Evolutionary conservation across 2,888 invertebrate species (phyloP).

Genomic region (Pachymerium ferrugineum): DNA sequence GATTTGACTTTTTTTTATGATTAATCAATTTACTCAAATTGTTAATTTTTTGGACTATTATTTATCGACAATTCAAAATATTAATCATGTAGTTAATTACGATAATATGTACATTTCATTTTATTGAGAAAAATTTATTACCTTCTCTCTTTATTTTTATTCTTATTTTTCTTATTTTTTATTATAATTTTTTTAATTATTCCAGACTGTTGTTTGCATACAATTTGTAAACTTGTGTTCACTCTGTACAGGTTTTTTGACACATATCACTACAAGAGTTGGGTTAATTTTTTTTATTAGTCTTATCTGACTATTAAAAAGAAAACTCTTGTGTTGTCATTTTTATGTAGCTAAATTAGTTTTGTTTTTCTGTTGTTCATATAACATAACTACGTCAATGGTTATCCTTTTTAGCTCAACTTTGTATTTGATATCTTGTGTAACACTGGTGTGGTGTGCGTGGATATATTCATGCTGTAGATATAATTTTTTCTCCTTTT

Average conservation of each 20-base stretch:
- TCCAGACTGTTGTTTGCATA: slow-evolving; percentile 32
- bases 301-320: slow-evolving; percentile 31
- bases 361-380: slow-evolving; percentile 17
- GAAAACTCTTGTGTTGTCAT: slow-evolving; percentile 15
- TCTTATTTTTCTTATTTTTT: slow-evolving; percentile 11
- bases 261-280: slow-evolving; percentile 32
- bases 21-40: neutral
- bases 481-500: slow-evolving; percentile 5
- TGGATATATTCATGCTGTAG: slow-evolving; percentile 23
- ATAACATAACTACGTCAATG: slow-evolving; percentile 18
- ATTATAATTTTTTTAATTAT: neutral
- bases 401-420: slow-evolving; percentile 31
- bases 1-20: neutral
- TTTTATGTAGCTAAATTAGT: slow-evolving; percentile 18
- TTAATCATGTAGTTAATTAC: neutral
- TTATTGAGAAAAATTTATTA: neutral
- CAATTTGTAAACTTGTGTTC: slow-evolving; percentile 31
- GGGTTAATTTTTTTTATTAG: slow-evolving; percentile 29
- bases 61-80: neutral
- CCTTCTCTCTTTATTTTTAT: neutral
- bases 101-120: neutral
- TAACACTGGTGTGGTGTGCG: neutral
- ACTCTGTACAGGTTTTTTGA: slow-evolving; percentile 32
- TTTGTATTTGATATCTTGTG: slow-evolving; percentile 28
- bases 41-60: neutral